A percentile compares a stretch with the other conserved stretches of the same genome.
Evolutionary conservation across 1,140 invertebrate species (phyloP).

Genomic region (Delia radicum): DNA sequence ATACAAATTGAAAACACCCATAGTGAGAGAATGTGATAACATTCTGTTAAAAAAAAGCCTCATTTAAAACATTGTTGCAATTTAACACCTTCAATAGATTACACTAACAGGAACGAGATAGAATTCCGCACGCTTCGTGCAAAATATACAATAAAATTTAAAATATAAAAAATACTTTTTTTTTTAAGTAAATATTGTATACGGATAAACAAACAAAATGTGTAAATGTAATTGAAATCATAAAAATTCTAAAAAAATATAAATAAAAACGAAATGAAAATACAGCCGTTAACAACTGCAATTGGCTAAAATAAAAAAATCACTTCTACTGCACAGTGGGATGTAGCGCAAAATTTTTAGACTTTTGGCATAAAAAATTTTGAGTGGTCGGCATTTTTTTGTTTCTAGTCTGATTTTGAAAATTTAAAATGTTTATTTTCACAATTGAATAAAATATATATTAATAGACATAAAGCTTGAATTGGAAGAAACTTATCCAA

Average conservation of each 20-base stretch:
- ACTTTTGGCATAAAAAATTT: too few relatives aligned
- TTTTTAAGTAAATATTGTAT: background rate
- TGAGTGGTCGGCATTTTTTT: too few relatives aligned
- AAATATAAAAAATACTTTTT: background rate
- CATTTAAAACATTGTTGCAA: constrained; percentile 6
- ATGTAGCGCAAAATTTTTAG: too few relatives aligned
- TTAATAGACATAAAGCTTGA: too few relatives aligned
- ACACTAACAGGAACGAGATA: background rate
- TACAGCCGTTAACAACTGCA: background rate
- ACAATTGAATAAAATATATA: too few relatives aligned
- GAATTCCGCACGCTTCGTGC: background rate
- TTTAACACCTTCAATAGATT: constrained; percentile 4
- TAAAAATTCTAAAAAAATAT: background rate
- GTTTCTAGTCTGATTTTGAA: too few relatives aligned
- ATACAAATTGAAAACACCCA: background rate
- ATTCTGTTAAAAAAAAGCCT: background rate
- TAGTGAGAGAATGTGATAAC: background rate
- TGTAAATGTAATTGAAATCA: background rate
- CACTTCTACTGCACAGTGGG: too few relatives aligned
- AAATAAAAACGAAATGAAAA: background rate
- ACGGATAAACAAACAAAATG: background rate
- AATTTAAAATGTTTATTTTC: too few relatives aligned
- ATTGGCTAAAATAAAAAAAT: background rate
- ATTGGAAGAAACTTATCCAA: too few relatives aligned
- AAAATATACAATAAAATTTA: background rate